phyloP scores from a whole-genome alignment of 2,113 vertebrate genomes.

The Lamprotornis superbus region DNA sequence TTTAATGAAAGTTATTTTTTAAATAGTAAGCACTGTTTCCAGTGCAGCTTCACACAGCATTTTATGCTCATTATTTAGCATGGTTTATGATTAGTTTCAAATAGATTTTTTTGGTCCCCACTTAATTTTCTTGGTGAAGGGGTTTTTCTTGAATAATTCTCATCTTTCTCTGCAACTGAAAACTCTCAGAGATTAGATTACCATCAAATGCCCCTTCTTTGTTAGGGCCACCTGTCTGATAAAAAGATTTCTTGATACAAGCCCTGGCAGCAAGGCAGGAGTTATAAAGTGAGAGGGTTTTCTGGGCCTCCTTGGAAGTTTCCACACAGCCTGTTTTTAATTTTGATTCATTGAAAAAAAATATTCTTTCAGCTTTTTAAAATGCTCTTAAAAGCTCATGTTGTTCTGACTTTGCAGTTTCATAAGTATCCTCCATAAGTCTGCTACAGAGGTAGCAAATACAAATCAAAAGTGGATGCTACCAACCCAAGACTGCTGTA shows the following conservation, averaged over 20 bases:
- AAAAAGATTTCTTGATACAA: neutral
- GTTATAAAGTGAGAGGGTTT: neutral
- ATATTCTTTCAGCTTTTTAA: neutral
- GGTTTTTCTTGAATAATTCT: neutral
- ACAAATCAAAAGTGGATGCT: neutral
- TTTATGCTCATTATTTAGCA: neutral
- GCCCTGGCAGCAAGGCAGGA: neutral
- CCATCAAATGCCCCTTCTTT: conserved; percentile 54
- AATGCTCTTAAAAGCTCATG: neutral
- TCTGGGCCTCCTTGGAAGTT: neutral
- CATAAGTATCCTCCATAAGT: neutral
- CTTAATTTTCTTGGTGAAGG: neutral
- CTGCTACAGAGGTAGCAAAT: neutral
- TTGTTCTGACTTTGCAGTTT: neutral
- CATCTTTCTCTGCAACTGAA: conserved; percentile 36
- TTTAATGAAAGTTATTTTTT: neutral
- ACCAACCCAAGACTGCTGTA: neutral
- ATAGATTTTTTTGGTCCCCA: neutral
- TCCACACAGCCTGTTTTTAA: neutral
- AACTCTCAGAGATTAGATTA: conserved; percentile 62
- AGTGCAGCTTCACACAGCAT: neutral
- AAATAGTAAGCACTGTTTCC: neutral
- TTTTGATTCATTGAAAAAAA: neutral
- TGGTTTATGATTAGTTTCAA: neutral
- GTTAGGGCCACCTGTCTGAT: conserved; percentile 49